Base-by-base conservation (phyloP, 2,888 invertebrate genomes). In the Luperina nickerlii region DNA sequence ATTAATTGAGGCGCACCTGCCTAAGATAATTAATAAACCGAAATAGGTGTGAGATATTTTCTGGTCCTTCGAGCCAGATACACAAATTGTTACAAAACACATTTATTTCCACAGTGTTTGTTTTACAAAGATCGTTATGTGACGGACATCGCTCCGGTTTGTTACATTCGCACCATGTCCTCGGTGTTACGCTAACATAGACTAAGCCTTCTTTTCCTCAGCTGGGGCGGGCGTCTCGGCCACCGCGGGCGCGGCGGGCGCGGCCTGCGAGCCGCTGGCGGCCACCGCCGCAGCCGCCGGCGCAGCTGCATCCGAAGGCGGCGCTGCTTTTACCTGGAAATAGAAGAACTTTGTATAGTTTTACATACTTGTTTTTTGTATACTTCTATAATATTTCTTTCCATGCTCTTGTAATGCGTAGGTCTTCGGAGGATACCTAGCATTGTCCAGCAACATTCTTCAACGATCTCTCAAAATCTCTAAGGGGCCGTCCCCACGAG, bases 151-250 rank as follows among this genome's bases (percentile, higher is more conserved):
- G 69, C 74, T 75, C 81, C 74, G 66, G 72, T 83, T 85, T 81
- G 83, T 81, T 84, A 83, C 78, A 83, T 83, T 68, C 73, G 81
- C 82, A 77, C 75, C 77, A 72, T 80, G 79, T 71, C 77, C 75
- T 72, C 51, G 74, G 70, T 78, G 80, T 77, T 79, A 81, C 74
- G 69, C 74, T 76, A 84, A 86, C 86, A 75, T 89, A 75, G 83
- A 73, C 73, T 89, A 89, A 74, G 86, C 54, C 69, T 89, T 92
- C 88, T 93, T 93, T 57, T 92, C 92, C 78, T 91, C 91, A 0
- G 78, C 88, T 7, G 87, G 79, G 15, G 86, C 83, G 0, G 87
- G 78, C 0, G 89, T 24, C 24, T 87, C 81, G 0, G 85, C 89
- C 4, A 77, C 76, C 11, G 84, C 85, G 2, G 84, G 45, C 0